phyloP scores from a whole-genome alignment of 2,888 invertebrate species.

The Athripsodes cinereus region DNA sequence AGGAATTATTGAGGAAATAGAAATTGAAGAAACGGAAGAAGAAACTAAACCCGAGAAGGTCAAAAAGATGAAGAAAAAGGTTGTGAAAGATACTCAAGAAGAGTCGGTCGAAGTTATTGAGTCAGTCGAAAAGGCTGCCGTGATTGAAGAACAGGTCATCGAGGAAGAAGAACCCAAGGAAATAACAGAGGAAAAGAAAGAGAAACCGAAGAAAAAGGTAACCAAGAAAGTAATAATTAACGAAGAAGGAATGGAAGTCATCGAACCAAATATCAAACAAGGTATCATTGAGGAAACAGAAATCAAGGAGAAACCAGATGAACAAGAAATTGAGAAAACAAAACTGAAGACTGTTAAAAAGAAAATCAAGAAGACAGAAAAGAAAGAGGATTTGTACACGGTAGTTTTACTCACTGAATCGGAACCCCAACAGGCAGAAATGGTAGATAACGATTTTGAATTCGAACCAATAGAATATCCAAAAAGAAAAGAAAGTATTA shows the following conservation, averaged over 20 bases:
- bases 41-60: conserved; percentile 27
- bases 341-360: conserved; percentile 31
- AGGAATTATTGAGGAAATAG: conserved; percentile 9
- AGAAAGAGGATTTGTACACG: not conserved
- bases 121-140: conserved; percentile 10
- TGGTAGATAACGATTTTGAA: conserved; percentile 22
- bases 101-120: conserved; percentile 30
- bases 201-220: conserved; percentile 26
- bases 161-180: not conserved
- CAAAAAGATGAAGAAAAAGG: conserved; percentile 31
- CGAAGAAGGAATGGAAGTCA: not conserved
- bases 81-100: conserved; percentile 30
- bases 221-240: not conserved
- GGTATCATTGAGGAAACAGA: not conserved
- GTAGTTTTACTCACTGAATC: conserved; percentile 19
- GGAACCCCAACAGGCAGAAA: not conserved
- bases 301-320: conserved; percentile 11
- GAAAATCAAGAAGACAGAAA: conserved; percentile 29
- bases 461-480: conserved; percentile 38
- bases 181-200: conserved; percentile 22
- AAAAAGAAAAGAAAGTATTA: conserved; percentile 31
- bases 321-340: too few relatives aligned
- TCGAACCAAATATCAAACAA: conserved; percentile 31
- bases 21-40: conserved; percentile 31
- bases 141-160: not conserved